These are phyloP conservation scores for Solen grandis DNA, from an alignment of 1,140 invertebrate species.

Conservation along the genomic window DNA sequence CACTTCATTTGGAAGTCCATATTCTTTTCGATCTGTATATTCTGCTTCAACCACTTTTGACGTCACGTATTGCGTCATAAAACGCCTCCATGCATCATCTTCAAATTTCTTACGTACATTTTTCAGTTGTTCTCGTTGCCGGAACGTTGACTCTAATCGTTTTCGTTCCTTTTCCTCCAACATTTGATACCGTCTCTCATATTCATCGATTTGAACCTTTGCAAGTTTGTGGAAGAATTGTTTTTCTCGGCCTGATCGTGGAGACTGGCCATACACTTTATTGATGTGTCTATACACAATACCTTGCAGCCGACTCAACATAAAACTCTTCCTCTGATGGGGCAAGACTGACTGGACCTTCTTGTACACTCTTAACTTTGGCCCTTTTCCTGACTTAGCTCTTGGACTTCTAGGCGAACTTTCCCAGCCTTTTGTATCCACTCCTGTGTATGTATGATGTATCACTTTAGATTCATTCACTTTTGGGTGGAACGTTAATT, in stretches of 20 bases:
- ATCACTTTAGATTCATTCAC: slow-evolving; percentile 36
- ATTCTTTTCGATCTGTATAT: slow-evolving; percentile 58
- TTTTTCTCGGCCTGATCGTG: slow-evolving; percentile 58
- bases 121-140: slow-evolving; percentile 65
- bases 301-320: slow-evolving; percentile 55
- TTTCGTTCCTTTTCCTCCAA: slow-evolving; percentile 48
- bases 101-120: slow-evolving; percentile 65
- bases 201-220: slow-evolving; percentile 57
- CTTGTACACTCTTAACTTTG: slow-evolving; percentile 33
- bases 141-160: slow-evolving; percentile 57
- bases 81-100: slow-evolving; percentile 63
- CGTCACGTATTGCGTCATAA: slow-evolving; percentile 72
- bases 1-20: slow-evolving; percentile 66
- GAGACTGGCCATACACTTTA: slow-evolving; percentile 59
- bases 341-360: slow-evolving; percentile 13
- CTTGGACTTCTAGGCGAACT: neutral
- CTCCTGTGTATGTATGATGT: slow-evolving; percentile 47
- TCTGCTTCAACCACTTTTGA: slow-evolving; percentile 66
- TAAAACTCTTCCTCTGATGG: slow-evolving; percentile 29
- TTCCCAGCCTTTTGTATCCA: slow-evolving; percentile 27
- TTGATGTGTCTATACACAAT: slow-evolving; percentile 61
- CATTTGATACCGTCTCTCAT: slow-evolving; percentile 55
- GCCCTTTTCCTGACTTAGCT: slow-evolving; percentile 6
- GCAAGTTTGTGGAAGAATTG: slow-evolving; percentile 65
- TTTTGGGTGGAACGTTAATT: slow-evolving; percentile 51